Evolutionary conservation across 2,888 invertebrate genomes (phyloP).

Genomic region (Conus canariensis): DNA sequence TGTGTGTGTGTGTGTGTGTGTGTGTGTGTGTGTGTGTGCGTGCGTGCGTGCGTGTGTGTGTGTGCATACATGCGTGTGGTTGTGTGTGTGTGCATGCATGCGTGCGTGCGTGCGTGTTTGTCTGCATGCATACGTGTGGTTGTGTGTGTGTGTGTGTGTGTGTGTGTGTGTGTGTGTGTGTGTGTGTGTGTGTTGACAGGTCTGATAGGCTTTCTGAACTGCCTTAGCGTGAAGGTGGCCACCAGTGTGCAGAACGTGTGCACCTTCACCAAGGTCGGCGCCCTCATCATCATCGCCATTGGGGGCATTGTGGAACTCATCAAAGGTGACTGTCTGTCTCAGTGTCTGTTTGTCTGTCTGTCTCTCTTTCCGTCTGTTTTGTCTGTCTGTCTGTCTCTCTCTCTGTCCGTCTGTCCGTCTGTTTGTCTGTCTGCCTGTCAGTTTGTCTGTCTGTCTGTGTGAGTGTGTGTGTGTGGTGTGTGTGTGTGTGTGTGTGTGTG

Average conservation of each 20-base stretch:
- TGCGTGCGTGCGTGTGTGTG: no score
- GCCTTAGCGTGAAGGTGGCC: conserved; percentile 96
- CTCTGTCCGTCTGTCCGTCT: not conserved
- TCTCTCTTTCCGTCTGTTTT: not conserved
- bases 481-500: no score
- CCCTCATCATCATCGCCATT: conserved; percentile 93
- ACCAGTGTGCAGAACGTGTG: conserved; percentile 97
- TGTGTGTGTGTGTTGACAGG: no score
- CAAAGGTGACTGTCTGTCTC: conserved; percentile 84
- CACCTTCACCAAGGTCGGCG: conserved; percentile 95
- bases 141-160: not conserved
- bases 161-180: conserved; percentile 74
- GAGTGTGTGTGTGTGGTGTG: no score
- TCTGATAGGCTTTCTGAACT: conserved; percentile 85
- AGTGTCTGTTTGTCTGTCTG: not conserved
- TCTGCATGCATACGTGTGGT: not conserved
- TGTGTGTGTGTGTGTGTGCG: not conserved
- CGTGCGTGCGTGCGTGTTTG: no score
- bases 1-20: no score
- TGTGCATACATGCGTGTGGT: not conserved
- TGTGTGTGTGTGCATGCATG: no score
- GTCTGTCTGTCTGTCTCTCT: not conserved
- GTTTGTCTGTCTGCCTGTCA: not conserved
- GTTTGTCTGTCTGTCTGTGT: no score
- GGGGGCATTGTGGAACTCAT: conserved; percentile 95